A percentile compares a stretch with the other conserved stretches of the same genome.
These are phyloP conservation scores for Hirtodrosophila trivittata DNA, from an alignment of 2,888 invertebrate species.

Conservation along the genomic window DNA sequence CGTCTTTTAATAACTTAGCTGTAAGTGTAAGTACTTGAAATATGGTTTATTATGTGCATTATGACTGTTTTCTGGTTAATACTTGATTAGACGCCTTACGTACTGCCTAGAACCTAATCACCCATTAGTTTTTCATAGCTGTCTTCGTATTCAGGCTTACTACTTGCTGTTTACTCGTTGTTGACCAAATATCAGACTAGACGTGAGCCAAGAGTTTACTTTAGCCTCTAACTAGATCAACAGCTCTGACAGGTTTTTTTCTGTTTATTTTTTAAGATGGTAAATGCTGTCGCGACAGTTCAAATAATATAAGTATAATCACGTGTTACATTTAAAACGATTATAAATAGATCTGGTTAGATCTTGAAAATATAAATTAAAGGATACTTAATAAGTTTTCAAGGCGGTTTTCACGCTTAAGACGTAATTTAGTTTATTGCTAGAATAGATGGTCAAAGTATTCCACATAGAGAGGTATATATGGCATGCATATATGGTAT, in stretches of 20 bases:
- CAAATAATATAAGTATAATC: slow-evolving; percentile 11
- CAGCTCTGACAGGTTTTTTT: slow-evolving; percentile 10
- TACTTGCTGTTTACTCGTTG: slow-evolving; percentile 6
- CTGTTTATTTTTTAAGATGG: slow-evolving; percentile 6
- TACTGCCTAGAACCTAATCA: no score
- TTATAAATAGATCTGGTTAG: neutral
- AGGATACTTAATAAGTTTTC: slow-evolving; percentile 33
- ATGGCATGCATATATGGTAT: neutral
- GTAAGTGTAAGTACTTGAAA: no score
- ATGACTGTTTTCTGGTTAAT: neutral
- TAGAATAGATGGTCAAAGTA: slow-evolving; percentile 46
- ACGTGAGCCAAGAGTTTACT: slow-evolving; percentile 13
- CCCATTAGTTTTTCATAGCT: no score
- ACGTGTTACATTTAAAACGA: neutral
- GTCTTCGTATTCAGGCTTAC: neutral
- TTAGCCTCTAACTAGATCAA: slow-evolving; percentile 28
- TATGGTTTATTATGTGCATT: no score
- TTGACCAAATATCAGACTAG: slow-evolving; percentile 18
- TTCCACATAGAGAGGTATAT: slow-evolving; percentile 29
- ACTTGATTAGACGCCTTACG: no score
- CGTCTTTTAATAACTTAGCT: neutral
- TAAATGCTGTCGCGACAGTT: slow-evolving; percentile 19
- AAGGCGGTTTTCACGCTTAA: slow-evolving; percentile 57
- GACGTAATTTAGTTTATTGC: slow-evolving; percentile 66
- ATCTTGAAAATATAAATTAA: slow-evolving; percentile 25